phyloP scores from a whole-genome alignment of 2,113 vertebrate species.

The Gobius niger region DNA sequence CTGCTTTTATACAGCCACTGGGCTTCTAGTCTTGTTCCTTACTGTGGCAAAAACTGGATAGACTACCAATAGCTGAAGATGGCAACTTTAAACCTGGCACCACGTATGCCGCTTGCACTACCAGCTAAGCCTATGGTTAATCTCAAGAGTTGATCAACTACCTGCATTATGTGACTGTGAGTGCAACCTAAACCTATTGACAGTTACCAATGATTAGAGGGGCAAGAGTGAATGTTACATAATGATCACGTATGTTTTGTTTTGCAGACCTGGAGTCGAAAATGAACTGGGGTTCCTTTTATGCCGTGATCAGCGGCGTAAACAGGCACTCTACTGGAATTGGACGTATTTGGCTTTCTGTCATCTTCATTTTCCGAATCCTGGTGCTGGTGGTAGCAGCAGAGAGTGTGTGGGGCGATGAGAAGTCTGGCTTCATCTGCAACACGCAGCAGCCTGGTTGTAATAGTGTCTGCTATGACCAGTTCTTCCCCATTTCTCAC shows the following conservation, averaged over 20 bases:
- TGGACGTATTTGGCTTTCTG: conserved; percentile 94
- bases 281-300: conserved; percentile 98
- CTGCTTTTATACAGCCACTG: conserved; percentile 68
- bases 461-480: conserved; percentile 97
- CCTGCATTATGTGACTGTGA: background rate
- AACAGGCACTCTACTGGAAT: conserved; percentile 97
- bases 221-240: background rate
- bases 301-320: conserved; percentile 93
- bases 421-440: conserved; percentile 93
- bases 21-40: conserved; percentile 41
- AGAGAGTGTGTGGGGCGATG: conserved; percentile 96
- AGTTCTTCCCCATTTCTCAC: conserved; percentile 97
- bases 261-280: conserved; percentile 84
- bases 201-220: background rate
- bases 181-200: background rate
- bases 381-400: conserved; percentile 97
- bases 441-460: conserved; percentile 98
- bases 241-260: conserved; percentile 11
- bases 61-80: conserved; percentile 59
- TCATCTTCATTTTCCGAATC: conserved; percentile 98
- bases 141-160: conserved; percentile 27
- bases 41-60: conserved; percentile 53
- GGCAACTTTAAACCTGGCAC: conserved; percentile 63
- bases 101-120: conserved; percentile 66
- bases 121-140: conserved; percentile 73